A percentile compares a stretch with the other conserved stretches of the same genome.
These are phyloP conservation scores for Acanthoscelides obtectus DNA, from an alignment of 2,888 invertebrate species.

Conservation along the genomic window DNA sequence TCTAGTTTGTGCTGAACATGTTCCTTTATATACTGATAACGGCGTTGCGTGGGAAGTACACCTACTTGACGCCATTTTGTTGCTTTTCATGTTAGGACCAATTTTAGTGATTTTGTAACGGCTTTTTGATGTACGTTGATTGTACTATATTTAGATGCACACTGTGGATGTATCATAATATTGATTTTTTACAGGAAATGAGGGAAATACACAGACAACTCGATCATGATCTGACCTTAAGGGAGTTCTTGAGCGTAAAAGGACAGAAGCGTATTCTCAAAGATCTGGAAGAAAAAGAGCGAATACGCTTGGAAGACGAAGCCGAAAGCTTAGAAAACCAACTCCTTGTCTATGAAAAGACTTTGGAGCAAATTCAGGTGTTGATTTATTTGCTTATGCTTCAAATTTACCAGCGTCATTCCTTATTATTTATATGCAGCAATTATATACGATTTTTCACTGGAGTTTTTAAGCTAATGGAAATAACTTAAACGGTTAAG, in stretches of 20 bases:
- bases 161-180: background rate
- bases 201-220: conserved; percentile 80
- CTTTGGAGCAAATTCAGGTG: conserved; percentile 68
- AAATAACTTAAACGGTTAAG: too few relatives aligned
- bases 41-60: too few relatives aligned
- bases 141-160: background rate
- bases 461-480: too few relatives aligned
- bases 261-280: conserved; percentile 71
- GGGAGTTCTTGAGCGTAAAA: conserved; percentile 80
- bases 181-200: conserved; percentile 60
- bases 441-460: too few relatives aligned
- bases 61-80: too few relatives aligned
- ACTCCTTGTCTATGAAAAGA: conserved; percentile 68
- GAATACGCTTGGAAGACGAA: conserved; percentile 63
- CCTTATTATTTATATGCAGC: too few relatives aligned
- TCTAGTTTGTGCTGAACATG: too few relatives aligned
- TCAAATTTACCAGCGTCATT: too few relatives aligned
- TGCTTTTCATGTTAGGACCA: too few relatives aligned
- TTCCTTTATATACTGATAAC: too few relatives aligned
- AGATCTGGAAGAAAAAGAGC: conserved; percentile 69
- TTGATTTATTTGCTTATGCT: background rate
- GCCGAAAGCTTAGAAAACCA: conserved; percentile 66
- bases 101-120: too few relatives aligned
- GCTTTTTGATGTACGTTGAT: too few relatives aligned
- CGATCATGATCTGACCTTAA: conserved; percentile 79